Evolutionary conservation across 2,113 vertebrate genomes (phyloP).

Genomic region (Montifringilla adamsi): DNA sequence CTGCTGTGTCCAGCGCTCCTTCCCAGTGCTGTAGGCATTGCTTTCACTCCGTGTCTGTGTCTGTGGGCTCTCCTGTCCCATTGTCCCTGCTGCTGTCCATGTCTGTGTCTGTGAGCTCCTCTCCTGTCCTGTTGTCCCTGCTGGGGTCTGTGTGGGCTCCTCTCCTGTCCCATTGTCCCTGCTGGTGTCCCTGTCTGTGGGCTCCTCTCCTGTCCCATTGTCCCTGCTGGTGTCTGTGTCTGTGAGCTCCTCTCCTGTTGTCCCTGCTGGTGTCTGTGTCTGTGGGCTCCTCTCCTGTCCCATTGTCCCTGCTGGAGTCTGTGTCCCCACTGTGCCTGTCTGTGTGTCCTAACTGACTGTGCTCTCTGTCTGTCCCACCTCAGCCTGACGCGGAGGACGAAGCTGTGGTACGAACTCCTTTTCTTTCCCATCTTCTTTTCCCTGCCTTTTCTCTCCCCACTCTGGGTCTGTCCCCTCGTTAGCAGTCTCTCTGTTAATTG

Average conservation of each 20-base stretch:
- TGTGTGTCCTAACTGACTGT: constrained; percentile 69
- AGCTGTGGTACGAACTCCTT: constrained; percentile 84
- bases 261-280: neutral
- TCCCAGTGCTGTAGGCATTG: accelerated
- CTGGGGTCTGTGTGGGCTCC: neutral
- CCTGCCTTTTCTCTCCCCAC: constrained; percentile 16
- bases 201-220: neutral
- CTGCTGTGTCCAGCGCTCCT: neutral
- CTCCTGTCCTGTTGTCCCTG: neutral
- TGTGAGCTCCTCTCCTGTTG: neutral
- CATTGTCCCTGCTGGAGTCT: neutral
- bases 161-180: neutral
- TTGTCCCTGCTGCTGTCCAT: neutral
- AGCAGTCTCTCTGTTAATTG: neutral
- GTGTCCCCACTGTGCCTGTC: neutral
- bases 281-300: neutral
- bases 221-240: neutral
- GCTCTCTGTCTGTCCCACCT: constrained; percentile 78
- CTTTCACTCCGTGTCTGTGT: neutral
- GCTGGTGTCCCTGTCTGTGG: neutral
- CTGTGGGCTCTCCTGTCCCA: neutral
- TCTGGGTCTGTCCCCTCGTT: neutral
- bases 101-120: neutral
- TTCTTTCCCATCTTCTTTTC: constrained; percentile 54
- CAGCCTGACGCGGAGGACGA: constrained; percentile 86